Evolutionary conservation across 64 coral and sea anemone species (phyloP).

Genomic region (Pocillopora damicornis): DNA sequence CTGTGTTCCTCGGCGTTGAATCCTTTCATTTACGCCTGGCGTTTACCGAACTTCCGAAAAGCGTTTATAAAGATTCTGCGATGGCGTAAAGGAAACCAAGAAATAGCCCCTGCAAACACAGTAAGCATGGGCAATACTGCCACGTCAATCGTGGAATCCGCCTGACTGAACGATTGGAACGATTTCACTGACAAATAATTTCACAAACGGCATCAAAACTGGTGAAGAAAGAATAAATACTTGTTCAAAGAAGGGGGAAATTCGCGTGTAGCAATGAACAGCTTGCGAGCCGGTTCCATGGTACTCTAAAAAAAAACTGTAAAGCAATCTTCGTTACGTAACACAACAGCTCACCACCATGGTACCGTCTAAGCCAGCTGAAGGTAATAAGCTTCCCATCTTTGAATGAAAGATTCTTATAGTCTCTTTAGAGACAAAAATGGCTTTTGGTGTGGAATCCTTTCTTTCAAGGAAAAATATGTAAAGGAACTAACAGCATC

Average conservation of each 20-base stretch:
- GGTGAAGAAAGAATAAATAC: not conserved
- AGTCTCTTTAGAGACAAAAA: too few relatives aligned
- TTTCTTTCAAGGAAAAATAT: too few relatives aligned
- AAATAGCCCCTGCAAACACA: not conserved
- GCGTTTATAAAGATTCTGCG: slow-evolving; percentile 62
- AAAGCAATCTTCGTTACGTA: too few relatives aligned
- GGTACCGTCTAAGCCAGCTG: too few relatives aligned
- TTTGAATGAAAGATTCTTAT: too few relatives aligned
- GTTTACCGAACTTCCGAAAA: slow-evolving; percentile 61
- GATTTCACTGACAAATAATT: not conserved
- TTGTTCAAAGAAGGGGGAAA: not conserved
- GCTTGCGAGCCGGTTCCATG: too few relatives aligned
- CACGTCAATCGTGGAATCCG: not conserved
- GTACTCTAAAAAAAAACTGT: too few relatives aligned
- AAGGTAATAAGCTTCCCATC: too few relatives aligned
- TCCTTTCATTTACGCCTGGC: slow-evolving; percentile 62
- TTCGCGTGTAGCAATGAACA: too few relatives aligned
- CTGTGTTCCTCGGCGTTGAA: slow-evolving; percentile 66
- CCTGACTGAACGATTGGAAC: not conserved
- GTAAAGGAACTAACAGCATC: too few relatives aligned
- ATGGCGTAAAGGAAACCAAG: not conserved
- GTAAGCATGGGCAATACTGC: not conserved
- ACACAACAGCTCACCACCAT: too few relatives aligned
- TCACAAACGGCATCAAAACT: not conserved
- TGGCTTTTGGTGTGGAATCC: too few relatives aligned